Evolutionary conservation across 1,140 invertebrate genomes (phyloP).

Genomic region (Drosophila gunungcola): DNA sequence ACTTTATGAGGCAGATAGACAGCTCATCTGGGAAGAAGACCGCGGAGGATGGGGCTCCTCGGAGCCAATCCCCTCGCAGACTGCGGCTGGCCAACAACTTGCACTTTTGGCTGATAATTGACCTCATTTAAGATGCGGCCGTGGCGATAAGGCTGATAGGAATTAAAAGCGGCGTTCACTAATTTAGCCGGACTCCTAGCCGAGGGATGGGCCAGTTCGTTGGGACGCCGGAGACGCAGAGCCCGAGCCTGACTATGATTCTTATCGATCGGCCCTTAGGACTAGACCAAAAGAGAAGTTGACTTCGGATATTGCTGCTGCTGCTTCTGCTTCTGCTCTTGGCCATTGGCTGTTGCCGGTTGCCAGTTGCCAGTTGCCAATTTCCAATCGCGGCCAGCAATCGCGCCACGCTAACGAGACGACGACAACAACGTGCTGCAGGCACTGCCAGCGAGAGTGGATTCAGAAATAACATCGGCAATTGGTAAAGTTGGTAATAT

Average conservation of each 20-base stretch:
- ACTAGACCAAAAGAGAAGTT: slow-evolving; percentile 68
- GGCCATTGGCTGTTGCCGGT: slow-evolving; percentile 39
- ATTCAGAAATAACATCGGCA: slow-evolving; percentile 1
- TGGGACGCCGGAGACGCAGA: slow-evolving; percentile 5
- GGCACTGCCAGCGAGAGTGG: slow-evolving; percentile 60
- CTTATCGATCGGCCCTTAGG: slow-evolving; percentile 79
- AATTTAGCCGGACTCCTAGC: slow-evolving; percentile 60
- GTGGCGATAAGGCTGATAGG: slow-evolving; percentile 70
- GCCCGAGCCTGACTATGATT: slow-evolving; percentile 56
- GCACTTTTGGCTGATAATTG: slow-evolving; percentile 80
- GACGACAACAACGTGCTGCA: slow-evolving; percentile 78
- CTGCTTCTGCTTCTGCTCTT: slow-evolving; percentile 44
- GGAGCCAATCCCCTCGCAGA: slow-evolving; percentile 27
- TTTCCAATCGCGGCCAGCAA: slow-evolving; percentile 76
- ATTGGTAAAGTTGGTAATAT: too few relatives aligned
- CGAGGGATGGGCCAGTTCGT: slow-evolving; percentile 24
- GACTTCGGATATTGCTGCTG: slow-evolving; percentile 32
- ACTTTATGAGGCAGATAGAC: slow-evolving; percentile 63
- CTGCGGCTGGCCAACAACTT: slow-evolving; percentile 57
- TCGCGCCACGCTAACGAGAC: slow-evolving; percentile 79
- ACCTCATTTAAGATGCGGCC: slow-evolving; percentile 77
- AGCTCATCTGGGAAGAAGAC: slow-evolving; percentile 17
- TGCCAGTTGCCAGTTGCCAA: slow-evolving; percentile 63
- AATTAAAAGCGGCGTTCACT: slow-evolving; percentile 82
- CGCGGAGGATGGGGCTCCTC: slow-evolving; percentile 12